Conservation (phyloP, 2,113 vertebrate genomes). For the Syngnathus floridae region DNA sequence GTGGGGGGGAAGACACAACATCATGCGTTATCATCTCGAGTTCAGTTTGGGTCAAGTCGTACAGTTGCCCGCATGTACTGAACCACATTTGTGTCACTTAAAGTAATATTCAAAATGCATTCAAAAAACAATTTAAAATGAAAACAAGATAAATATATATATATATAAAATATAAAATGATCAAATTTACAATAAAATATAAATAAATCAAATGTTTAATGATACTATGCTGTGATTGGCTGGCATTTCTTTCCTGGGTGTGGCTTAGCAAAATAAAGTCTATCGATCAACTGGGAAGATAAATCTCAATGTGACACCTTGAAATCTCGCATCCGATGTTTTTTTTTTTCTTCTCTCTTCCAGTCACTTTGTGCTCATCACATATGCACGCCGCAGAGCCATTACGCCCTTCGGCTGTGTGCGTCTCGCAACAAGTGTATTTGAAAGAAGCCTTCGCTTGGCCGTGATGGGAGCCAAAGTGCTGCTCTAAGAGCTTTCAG, state of each 20-base stretch:
- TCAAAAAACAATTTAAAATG: too few relatives aligned
- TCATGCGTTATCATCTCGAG: not conserved
- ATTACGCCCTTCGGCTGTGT: slow-evolving; percentile 2
- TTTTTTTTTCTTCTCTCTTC: not conserved
- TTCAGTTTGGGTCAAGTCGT: not conserved
- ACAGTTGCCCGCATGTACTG: not conserved
- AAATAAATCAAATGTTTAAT: not conserved
- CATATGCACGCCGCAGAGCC: not conserved
- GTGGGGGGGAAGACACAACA: not conserved
- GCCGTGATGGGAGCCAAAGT: slow-evolving; percentile 29
- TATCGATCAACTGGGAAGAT: not conserved
- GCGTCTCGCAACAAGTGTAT: slow-evolving; percentile 27
- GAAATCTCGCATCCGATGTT: not conserved
- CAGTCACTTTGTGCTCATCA: not conserved
- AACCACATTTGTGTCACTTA: not conserved
- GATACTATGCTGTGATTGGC: not conserved
- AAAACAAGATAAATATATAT: not conserved
- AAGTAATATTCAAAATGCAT: not conserved
- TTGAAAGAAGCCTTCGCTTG: slow-evolving; percentile 40
- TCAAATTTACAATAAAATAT: not conserved
- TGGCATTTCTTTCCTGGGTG: not conserved
- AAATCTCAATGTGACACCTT: not conserved
- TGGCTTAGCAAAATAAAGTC: not conserved
- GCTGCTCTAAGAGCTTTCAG: slow-evolving; percentile 52
- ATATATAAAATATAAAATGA: not conserved